A percentile compares a stretch with the other conserved stretches of the same genome.
These are phyloP conservation scores for Hypsibius dujardini DNA, from an alignment of 1,140 invertebrate species.

Conservation along the genomic window DNA sequence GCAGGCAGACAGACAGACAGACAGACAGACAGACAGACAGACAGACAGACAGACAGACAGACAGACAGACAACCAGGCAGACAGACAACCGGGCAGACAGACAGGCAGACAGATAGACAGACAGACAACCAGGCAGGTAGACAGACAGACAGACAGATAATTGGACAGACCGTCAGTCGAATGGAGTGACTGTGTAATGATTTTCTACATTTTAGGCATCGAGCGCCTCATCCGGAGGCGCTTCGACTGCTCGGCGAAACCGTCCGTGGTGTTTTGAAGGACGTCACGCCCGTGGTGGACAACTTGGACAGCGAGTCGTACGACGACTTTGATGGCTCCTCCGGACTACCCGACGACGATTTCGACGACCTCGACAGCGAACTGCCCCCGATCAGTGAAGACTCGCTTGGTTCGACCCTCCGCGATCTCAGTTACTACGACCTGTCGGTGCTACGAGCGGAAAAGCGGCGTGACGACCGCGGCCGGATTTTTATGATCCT, in stretches of 20 bases:
- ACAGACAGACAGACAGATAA: no score
- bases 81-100: no score
- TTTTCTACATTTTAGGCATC: no score
- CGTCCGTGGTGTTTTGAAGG: slow-evolving; percentile 11
- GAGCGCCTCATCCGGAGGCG: background rate
- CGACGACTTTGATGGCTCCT: background rate
- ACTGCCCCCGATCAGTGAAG: background rate
- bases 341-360: background rate
- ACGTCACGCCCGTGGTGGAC: background rate
- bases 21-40: no score
- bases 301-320: background rate
- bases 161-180: no score
- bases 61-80: no score
- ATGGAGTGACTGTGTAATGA: no score
- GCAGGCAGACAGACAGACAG: no score
- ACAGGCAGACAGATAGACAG: no score
- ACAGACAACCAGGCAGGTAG: no score
- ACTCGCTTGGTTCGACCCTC: background rate
- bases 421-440: slow-evolving; percentile 5
- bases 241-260: slow-evolving; percentile 2
- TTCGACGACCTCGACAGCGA: background rate
- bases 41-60: no score
- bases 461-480: slow-evolving; percentile 3
- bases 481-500: slow-evolving; percentile 3
- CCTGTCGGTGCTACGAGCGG: background rate